phyloP scores from a whole-genome alignment of 2,888 invertebrate species.

The Drosophila formosana region DNA sequence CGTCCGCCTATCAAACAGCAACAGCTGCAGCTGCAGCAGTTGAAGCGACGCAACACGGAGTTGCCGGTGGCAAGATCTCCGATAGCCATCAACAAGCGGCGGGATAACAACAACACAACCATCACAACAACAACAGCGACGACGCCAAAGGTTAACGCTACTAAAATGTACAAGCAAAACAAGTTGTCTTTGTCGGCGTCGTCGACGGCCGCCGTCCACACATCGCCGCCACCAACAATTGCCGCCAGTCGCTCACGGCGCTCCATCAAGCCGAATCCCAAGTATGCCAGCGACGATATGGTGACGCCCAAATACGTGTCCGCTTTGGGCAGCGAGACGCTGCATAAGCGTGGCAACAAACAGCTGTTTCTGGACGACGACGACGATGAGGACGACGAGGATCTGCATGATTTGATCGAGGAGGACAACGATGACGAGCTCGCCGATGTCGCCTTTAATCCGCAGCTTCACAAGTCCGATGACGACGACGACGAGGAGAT shows the following conservation, averaged over 20 bases:
- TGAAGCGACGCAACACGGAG: constrained; percentile 31
- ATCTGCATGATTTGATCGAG: constrained; percentile 55
- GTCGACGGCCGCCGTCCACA: constrained; percentile 34
- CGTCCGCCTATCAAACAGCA: neutral
- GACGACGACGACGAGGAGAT: constrained; percentile 72
- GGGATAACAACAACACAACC: constrained; percentile 10
- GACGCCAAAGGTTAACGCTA: neutral
- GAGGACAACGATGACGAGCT: constrained; percentile 68
- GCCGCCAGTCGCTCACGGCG: constrained; percentile 83
- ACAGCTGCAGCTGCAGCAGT: constrained; percentile 4
- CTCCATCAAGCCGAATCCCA: constrained; percentile 85
- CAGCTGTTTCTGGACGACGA: constrained; percentile 56
- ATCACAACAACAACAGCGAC: neutral
- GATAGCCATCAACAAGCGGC: constrained; percentile 9
- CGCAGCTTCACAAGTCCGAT: constrained; percentile 66
- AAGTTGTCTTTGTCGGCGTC: constrained; percentile 26
- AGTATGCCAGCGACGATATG: constrained; percentile 84
- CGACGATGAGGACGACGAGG: constrained; percentile 62
- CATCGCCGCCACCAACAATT: constrained; percentile 75
- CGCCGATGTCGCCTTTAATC: constrained; percentile 66
- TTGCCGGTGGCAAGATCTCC: constrained; percentile 4
- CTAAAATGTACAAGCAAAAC: constrained; percentile 63
- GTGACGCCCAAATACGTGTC: constrained; percentile 81
- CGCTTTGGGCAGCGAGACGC: constrained; percentile 33
- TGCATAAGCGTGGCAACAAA: constrained; percentile 30